Base-by-base conservation (phyloP, 2,113 vertebrate genomes). In the Takifugu bimaculatus region DNA sequence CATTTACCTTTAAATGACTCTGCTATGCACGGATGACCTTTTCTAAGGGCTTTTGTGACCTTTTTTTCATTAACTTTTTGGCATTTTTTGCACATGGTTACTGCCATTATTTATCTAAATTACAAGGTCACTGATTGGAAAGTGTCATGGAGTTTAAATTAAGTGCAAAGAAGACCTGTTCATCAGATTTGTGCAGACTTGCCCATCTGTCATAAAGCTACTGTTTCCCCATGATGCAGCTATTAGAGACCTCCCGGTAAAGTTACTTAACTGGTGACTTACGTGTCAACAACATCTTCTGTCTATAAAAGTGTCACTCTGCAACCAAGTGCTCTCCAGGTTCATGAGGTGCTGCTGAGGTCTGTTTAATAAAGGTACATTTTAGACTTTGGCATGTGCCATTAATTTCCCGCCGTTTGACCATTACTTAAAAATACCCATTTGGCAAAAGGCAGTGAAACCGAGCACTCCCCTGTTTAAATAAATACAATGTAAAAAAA, bases 41-140 rank as follows among this genome's bases (percentile, higher is more conserved):
- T 87, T 78, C 72, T 39, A 11, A 39, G 39, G 68, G 79, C 60
- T 61, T 75, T 59, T 53, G 68, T 88, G 86, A 89, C 80, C 86
- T 83, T 86, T 88, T 87, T 83, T 88, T 86, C 87, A 90, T 90
- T 85, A 88, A 81, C 86, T 84, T 69, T 48, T 81, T 2, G 67
- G 57, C 78, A 82, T 83, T 81, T 39, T 70, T 74, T 83, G 63
- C 3, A 3, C 78, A 50, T 56, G 44, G 61, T 75, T 81, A 78
- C 77, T 61, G 75, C 51, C 35, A 32, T 83, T 63, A 81, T 64
- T 86, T 78, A 83, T 83, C 57, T 67, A 61, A 54, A 60, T 63
- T 62, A 57, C 76, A 63, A 77, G 68, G 69, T 78, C 57, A 48
- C 45, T 70, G 57, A 83, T 73, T 70, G 72, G 39, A 68, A 68